phyloP scores from a whole-genome alignment of 1,140 invertebrate genomes.

The Megalonaias nervosa region DNA sequence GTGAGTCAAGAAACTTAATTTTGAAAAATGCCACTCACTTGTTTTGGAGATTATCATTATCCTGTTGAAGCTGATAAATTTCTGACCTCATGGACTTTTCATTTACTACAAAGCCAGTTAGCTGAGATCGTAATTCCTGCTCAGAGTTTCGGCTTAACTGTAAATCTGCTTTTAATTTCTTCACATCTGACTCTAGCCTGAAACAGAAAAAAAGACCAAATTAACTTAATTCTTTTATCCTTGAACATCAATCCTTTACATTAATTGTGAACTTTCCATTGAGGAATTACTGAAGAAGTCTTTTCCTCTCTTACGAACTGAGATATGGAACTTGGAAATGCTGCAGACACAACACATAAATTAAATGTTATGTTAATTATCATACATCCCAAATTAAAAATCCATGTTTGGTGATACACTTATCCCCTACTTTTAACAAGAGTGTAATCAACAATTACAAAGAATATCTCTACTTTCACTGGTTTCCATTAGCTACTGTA shows the following conservation, averaged over 20 bases:
- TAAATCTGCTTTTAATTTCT: slow-evolving; percentile 85
- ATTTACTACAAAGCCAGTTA: slow-evolving; percentile 77
- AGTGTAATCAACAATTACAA: too few relatives aligned
- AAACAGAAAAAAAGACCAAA: slow-evolving; percentile 36
- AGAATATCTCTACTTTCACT: too few relatives aligned
- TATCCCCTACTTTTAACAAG: too few relatives aligned
- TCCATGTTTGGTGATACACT: too few relatives aligned
- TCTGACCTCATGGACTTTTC: slow-evolving; percentile 85
- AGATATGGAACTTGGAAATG: too few relatives aligned
- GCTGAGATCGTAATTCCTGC: slow-evolving; percentile 87
- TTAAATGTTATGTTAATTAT: too few relatives aligned
- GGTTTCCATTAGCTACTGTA: too few relatives aligned
- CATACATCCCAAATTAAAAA: too few relatives aligned
- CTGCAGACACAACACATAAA: too few relatives aligned
- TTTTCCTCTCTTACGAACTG: too few relatives aligned
- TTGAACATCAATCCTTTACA: not conserved
- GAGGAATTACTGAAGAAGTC: too few relatives aligned
- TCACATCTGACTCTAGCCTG: slow-evolving; percentile 82
- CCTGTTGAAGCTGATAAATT: slow-evolving; percentile 83
- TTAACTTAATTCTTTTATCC: not conserved
- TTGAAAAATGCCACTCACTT: slow-evolving; percentile 74
- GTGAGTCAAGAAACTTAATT: not conserved
- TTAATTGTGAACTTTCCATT: too few relatives aligned
- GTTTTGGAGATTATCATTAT: slow-evolving; percentile 86
- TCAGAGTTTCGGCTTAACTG: slow-evolving; percentile 81